These are phyloP conservation scores for Galagoides demidoff DNA, from an alignment of 2,797 vertebrate genomes.

Conservation along the genomic window DNA sequence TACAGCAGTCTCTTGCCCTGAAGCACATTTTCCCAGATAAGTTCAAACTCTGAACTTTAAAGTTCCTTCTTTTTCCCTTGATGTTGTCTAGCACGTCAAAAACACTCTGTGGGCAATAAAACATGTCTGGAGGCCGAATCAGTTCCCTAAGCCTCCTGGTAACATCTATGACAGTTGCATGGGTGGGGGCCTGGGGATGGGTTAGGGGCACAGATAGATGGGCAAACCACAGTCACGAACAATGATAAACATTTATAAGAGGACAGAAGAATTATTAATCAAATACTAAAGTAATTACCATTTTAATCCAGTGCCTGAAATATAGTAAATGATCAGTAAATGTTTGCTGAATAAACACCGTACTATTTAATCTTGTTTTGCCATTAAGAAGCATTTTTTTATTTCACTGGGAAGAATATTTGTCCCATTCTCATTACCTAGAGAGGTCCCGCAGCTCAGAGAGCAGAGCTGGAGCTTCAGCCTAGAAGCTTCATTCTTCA, in stretches of 20 bases:
- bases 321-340: neutral
- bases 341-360: neutral
- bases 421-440: neutral
- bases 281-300: neutral
- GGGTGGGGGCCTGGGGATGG: no score
- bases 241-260: neutral
- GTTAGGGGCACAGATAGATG: neutral
- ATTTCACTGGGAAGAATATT: neutral
- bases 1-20: fast-evolving
- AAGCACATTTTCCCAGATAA: neutral
- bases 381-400: neutral
- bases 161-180: neutral
- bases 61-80: neutral
- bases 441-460: neutral
- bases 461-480: neutral
- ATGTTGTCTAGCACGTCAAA: neutral
- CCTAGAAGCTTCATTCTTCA: neutral
- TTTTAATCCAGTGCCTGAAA: neutral
- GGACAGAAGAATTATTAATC: neutral
- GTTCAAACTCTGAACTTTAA: neutral
- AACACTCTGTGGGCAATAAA: neutral
- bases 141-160: no score
- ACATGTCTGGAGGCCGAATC: neutral
- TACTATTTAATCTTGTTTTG: neutral
- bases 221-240: neutral